phyloP scores from a whole-genome alignment of 2,888 invertebrate genomes.

The Sympetrum striolatum region DNA sequence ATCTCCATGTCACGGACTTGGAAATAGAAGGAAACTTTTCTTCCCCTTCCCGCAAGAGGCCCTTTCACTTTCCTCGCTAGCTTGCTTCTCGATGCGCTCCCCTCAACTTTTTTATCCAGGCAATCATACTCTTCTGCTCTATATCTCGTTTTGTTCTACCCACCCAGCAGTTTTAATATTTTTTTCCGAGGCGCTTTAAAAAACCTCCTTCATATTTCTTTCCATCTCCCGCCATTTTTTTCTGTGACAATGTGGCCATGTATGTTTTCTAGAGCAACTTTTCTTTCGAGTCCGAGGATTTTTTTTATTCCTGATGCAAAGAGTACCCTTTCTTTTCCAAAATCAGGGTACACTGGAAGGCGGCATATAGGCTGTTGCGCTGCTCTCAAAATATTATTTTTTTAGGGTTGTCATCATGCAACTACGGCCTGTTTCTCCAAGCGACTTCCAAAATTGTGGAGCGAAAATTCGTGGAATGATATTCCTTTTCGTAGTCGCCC shows the following conservation, averaged over 20 bases:
- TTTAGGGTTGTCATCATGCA: too few relatives aligned
- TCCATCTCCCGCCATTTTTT: not conserved
- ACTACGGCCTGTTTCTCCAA: too few relatives aligned
- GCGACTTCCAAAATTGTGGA: too few relatives aligned
- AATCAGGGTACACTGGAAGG: too few relatives aligned
- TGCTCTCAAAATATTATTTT: too few relatives aligned
- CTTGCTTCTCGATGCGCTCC: not conserved
- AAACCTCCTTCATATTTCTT: not conserved
- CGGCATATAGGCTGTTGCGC: too few relatives aligned
- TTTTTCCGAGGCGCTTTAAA: not conserved
- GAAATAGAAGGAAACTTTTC: not conserved
- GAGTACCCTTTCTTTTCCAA: too few relatives aligned
- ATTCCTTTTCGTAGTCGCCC: too few relatives aligned
- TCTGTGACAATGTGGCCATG: not conserved
- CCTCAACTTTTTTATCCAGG: not conserved
- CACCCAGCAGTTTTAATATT: not conserved
- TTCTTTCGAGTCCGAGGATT: not conserved
- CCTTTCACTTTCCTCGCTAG: not conserved
- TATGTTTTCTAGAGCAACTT: not conserved
- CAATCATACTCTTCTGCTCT: not conserved
- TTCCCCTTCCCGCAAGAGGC: not conserved
- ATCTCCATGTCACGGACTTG: not conserved
- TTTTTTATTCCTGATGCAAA: too few relatives aligned
- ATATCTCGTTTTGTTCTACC: not conserved
- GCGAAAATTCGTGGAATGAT: too few relatives aligned